Evolutionary conservation across 2,113 vertebrate genomes (phyloP).

Genomic region (Gobius niger): DNA sequence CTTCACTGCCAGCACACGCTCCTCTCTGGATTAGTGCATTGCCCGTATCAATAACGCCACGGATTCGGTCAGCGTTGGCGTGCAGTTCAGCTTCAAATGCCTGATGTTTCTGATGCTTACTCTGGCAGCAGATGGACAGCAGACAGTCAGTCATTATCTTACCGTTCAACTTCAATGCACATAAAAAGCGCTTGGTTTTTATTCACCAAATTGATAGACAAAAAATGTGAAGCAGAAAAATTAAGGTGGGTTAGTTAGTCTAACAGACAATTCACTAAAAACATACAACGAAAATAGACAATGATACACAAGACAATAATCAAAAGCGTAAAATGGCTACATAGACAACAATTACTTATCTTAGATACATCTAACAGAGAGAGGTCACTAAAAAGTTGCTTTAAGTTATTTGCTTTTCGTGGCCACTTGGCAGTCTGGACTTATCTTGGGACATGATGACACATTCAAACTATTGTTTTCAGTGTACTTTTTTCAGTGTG

Average conservation of each 20-base stretch:
- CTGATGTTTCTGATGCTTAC: conserved; percentile 99
- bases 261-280: conserved; percentile 13
- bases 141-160: background rate
- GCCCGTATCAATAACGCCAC: conserved; percentile 93
- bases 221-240: background rate
- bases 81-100: conserved; percentile 97
- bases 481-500: background rate
- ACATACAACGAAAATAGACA: conserved; percentile 27
- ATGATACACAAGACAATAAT: conserved; percentile 37
- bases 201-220: conserved; percentile 8
- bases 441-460: too few species aligned
- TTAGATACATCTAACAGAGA: conserved; percentile 32
- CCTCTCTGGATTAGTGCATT: conserved; percentile 95
- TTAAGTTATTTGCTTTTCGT: conserved; percentile 19
- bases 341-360: conserved; percentile 24
- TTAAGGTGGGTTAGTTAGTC: background rate
- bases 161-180: background rate
- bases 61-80: conserved; percentile 95
- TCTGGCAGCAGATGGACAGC: conserved; percentile 74
- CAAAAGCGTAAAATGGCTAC: conserved; percentile 43
- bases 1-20: conserved; percentile 94
- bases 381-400: conserved; percentile 54
- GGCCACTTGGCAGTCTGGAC: too few species aligned
- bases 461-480: background rate
- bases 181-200: background rate